phyloP scores from a whole-genome alignment of 2,113 vertebrate species.

The Epinephelus fuscoguttatus region DNA sequence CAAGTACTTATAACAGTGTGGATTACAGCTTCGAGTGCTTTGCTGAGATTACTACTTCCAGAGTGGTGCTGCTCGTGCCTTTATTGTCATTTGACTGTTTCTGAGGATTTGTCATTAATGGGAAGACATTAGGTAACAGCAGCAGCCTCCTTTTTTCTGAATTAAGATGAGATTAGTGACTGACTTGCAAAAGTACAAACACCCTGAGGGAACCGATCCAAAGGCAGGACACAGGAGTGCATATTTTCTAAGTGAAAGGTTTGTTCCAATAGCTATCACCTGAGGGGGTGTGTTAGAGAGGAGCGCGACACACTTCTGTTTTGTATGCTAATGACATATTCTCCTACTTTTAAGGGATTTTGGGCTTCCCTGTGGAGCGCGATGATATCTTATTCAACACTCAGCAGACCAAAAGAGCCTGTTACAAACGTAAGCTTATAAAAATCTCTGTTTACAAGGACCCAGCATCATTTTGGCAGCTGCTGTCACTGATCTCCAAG shows the following conservation, averaged over 20 bases:
- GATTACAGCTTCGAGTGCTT: conserved; percentile 38
- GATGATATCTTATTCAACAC: conserved; percentile 54
- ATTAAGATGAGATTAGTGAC: conserved; percentile 40
- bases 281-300: conserved; percentile 34
- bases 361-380: conserved; percentile 20
- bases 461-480: background rate
- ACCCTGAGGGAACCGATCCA: conserved; percentile 25
- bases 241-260: conserved; percentile 43
- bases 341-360: conserved; percentile 57
- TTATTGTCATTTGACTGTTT: conserved; percentile 36
- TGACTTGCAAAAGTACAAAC: conserved; percentile 31
- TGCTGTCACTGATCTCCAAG: conserved; percentile 19
- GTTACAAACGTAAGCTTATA: conserved; percentile 4
- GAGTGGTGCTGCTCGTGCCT: background rate
- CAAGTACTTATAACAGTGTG: conserved; percentile 15
- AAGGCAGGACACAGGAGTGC: conserved; percentile 15
- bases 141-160: conserved; percentile 25
- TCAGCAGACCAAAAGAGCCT: conserved; percentile 20
- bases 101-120: conserved; percentile 50
- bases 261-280: conserved; percentile 52
- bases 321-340: conserved; percentile 57
- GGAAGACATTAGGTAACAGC: conserved; percentile 23
- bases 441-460: conserved; percentile 44
- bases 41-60: conserved; percentile 8
- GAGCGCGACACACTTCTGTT: conserved; percentile 37